Evolutionary conservation across 2,888 invertebrate genomes (phyloP).

Genomic region (Raillietiella orientalis): DNA sequence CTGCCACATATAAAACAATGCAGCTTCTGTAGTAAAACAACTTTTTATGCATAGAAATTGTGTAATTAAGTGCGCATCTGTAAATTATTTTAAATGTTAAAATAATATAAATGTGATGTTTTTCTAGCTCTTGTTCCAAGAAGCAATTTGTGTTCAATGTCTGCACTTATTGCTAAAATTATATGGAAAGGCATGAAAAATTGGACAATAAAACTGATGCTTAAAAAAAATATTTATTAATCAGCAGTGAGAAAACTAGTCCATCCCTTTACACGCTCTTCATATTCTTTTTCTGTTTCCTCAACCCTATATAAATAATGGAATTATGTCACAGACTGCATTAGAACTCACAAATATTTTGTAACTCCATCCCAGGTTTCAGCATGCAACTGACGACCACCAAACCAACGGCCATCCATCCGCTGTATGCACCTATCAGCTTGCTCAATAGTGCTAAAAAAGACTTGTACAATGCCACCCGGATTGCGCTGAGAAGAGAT

Average conservation of each 20-base stretch:
- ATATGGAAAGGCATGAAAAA: conserved; percentile 1
- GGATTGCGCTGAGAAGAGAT: conserved; percentile 32
- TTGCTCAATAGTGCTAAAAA: conserved; percentile 58
- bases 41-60: too few relatives aligned
- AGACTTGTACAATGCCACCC: conserved; percentile 74
- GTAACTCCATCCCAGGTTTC: conserved; percentile 85
- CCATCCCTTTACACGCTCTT: conserved; percentile 54
- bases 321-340: conserved; percentile 3
- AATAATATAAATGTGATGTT: too few relatives aligned
- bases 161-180: too few relatives aligned
- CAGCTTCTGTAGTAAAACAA: too few relatives aligned
- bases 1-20: too few relatives aligned
- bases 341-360: conserved; percentile 32
- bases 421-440: conserved; percentile 64
- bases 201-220: not conserved
- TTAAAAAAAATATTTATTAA: conserved; percentile 11
- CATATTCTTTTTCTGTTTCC: conserved; percentile 62
- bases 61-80: too few relatives aligned
- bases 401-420: conserved; percentile 68
- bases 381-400: conserved; percentile 47
- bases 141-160: too few relatives aligned
- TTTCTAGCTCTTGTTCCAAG: too few relatives aligned
- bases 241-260: conserved; percentile 37
- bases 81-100: too few relatives aligned
- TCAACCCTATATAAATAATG: conserved; percentile 22